Conservation (phyloP, 2,797 vertebrate genomes). For the Amazona ochrocephala region DNA sequence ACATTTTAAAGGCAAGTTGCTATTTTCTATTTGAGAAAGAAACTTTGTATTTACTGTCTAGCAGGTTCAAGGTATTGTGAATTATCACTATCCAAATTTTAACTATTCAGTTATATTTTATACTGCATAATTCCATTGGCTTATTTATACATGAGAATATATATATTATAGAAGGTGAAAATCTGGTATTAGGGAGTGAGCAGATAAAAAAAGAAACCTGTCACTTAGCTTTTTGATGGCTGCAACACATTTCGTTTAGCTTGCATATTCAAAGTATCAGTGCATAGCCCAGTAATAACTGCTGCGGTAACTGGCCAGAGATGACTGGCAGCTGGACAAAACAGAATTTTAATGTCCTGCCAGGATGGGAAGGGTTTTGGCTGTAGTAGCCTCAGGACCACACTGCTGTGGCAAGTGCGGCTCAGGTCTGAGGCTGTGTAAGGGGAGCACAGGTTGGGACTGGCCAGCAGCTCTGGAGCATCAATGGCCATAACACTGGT, state of each 20-base stretch:
- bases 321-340: not conserved
- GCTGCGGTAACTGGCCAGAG: not conserved
- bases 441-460: not conserved
- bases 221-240: not conserved
- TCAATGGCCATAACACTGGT: not conserved
- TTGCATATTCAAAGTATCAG: accelerated
- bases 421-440: not conserved
- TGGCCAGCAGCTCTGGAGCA: not conserved
- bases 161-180: not conserved
- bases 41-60: not conserved
- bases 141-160: not conserved
- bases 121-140: not conserved
- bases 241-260: not conserved
- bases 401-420: not conserved
- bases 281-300: not conserved
- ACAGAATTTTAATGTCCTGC: not conserved
- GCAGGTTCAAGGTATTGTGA: not conserved
- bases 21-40: not conserved
- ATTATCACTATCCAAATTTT: not conserved
- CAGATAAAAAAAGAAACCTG: not conserved
- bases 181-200: not conserved
- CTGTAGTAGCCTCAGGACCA: not conserved
- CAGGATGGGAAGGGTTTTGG: not conserved
- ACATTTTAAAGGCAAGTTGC: not conserved
- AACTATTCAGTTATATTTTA: not conserved